phyloP scores from a whole-genome alignment of 2,113 vertebrate genomes.

The Rhinopomastus cyanomelas region DNA sequence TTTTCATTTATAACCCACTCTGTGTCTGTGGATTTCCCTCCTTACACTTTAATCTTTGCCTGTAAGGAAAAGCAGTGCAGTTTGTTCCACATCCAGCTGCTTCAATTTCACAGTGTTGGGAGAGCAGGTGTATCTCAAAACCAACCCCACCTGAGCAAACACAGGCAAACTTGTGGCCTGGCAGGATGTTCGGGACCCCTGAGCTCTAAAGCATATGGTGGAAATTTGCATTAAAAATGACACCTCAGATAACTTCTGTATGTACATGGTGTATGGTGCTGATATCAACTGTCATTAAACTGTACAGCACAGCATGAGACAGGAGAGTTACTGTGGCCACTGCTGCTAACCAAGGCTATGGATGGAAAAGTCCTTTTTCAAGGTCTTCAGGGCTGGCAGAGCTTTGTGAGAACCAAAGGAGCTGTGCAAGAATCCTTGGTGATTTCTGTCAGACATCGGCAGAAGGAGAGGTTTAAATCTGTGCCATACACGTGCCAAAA shows the following conservation, averaged over 20 bases:
- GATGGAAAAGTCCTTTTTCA: not conserved
- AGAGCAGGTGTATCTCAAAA: not conserved
- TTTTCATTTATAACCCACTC: conserved; percentile 26
- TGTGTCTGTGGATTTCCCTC: conserved; percentile 42
- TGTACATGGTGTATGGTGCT: not conserved
- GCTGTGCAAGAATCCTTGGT: fast-evolving
- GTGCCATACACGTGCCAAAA: fast-evolving
- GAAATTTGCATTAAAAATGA: not conserved
- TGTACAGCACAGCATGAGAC: not conserved
- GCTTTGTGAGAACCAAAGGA: not conserved
- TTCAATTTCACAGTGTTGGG: conserved; percentile 46
- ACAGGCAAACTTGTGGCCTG: not conserved
- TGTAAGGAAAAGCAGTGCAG: conserved; percentile 25
- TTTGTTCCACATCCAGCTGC: conserved; percentile 3
- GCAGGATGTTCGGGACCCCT: not conserved
- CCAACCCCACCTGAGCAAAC: not conserved
- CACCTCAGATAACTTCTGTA: not conserved
- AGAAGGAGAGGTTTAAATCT: not conserved
- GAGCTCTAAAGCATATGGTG: not conserved
- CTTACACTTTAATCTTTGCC: conserved; percentile 32
- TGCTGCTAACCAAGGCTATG: not conserved
- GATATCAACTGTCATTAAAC: not conserved
- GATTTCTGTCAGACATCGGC: not conserved
- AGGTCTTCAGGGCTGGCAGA: not conserved
- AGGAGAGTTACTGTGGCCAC: not conserved